A percentile compares a stretch with the other conserved stretches of the same genome.
These are phyloP conservation scores for Drosophila sp. DNA, from an alignment of 1,140 invertebrate species.

Conservation along the genomic window DNA sequence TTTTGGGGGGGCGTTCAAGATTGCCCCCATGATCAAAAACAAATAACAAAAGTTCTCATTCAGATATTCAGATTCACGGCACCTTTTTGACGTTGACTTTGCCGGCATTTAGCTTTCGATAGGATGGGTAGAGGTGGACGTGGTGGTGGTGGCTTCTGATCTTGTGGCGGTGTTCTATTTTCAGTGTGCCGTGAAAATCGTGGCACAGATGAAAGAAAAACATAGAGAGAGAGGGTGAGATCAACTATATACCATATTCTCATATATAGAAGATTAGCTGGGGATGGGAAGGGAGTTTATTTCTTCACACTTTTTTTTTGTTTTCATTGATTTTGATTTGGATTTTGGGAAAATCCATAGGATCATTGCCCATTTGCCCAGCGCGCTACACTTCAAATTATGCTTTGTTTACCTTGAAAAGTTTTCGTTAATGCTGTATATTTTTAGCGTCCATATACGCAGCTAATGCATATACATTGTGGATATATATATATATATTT, in stretches of 20 bases:
- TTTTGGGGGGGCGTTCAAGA: constrained; percentile 37
- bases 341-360: constrained; percentile 41
- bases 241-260: not conserved
- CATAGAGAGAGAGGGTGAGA: not conserved
- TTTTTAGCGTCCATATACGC: constrained; percentile 55
- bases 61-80: constrained; percentile 14
- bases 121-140: not conserved
- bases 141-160: constrained; percentile 33
- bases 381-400: constrained; percentile 50
- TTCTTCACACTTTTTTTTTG: constrained; percentile 47
- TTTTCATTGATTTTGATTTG: constrained; percentile 39
- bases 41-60: constrained; percentile 25
- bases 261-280: not conserved
- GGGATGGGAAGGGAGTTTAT: constrained; percentile 1
- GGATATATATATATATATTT: constrained; percentile 28
- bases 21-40: constrained; percentile 32
- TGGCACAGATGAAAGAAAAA: constrained; percentile 33
- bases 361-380: constrained; percentile 28
- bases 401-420: constrained; percentile 79
- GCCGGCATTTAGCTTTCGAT: constrained; percentile 42
- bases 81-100: constrained; percentile 46
- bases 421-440: constrained; percentile 53
- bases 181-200: constrained; percentile 59
- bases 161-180: constrained; percentile 59
- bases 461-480: constrained; percentile 14